A percentile compares a stretch with the other conserved stretches of the same genome.
Conservation (phyloP, 2,888 invertebrate genomes). For the Rosalia funebris region DNA sequence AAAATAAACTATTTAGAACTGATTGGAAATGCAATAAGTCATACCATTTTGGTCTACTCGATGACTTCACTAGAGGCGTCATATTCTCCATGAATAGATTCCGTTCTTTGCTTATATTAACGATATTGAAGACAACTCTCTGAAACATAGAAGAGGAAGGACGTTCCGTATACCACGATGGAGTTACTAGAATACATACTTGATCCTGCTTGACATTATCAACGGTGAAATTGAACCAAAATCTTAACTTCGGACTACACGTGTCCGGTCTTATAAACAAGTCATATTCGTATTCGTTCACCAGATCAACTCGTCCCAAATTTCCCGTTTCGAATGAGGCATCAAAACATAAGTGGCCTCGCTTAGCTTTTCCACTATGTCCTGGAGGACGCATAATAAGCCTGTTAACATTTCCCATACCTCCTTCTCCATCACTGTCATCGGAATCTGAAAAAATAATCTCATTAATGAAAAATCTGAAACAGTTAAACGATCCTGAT, state of each 20-base stretch:
- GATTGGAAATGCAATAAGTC: neutral
- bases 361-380: conserved; percentile 94
- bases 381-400: conserved; percentile 89
- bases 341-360: conserved; percentile 96
- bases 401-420: conserved; percentile 90
- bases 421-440: conserved; percentile 93
- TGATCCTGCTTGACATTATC: conserved; percentile 95
- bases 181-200: conserved; percentile 65
- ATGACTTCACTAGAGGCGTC: conserved; percentile 94
- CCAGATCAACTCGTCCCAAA: conserved; percentile 92
- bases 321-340: conserved; percentile 98
- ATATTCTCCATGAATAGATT: conserved; percentile 90
- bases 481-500: neutral
- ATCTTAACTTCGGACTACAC: conserved; percentile 89
- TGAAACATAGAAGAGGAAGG: no score
- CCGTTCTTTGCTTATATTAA: conserved; percentile 93
- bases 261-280: conserved; percentile 96
- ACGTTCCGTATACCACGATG: no score
- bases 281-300: conserved; percentile 96
- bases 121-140: conserved; percentile 96
- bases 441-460: conserved; percentile 79
- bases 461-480: neutral
- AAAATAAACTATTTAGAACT: conserved; percentile 38
- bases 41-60: conserved; percentile 91
- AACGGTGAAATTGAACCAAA: conserved; percentile 99